These are phyloP conservation scores for Vultur gryphus DNA, from an alignment of 2,797 vertebrate genomes.

Conservation along the genomic window DNA sequence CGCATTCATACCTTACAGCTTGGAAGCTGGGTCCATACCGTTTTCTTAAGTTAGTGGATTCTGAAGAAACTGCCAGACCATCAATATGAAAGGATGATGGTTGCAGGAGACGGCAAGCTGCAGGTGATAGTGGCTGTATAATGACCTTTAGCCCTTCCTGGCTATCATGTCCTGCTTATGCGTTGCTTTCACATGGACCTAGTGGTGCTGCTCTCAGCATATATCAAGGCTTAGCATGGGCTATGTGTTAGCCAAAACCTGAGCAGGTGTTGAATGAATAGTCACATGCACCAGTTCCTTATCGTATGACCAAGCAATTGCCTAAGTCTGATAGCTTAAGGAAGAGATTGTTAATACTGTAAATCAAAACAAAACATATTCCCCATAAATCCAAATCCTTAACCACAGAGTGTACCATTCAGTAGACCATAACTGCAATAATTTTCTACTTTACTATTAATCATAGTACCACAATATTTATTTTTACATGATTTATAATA, in stretches of 20 bases:
- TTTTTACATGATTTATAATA: not conserved
- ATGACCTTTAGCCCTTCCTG: not conserved
- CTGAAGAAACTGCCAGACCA: not conserved
- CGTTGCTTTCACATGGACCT: not conserved
- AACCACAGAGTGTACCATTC: not conserved
- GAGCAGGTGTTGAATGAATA: not conserved
- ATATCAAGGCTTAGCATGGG: accelerated
- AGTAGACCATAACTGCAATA: not conserved
- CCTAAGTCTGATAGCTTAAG: not conserved
- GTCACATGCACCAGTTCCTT: not conserved
- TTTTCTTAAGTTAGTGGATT: accelerated
- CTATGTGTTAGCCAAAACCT: not conserved
- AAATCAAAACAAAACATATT: not conserved
- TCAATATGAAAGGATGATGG: not conserved
- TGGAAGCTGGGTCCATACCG: not conserved
- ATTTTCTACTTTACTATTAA: not conserved
- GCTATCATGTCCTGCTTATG: accelerated
- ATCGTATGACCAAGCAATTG: not conserved
- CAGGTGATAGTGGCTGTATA: not conserved
- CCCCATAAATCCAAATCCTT: not conserved
- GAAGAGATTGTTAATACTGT: not conserved
- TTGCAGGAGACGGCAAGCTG: not conserved
- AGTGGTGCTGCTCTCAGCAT: not conserved
- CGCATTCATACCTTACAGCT: not conserved
- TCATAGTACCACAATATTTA: not conserved